Conservation (phyloP, 2,888 invertebrate species). For the Pseudolycoriella hygida region DNA sequence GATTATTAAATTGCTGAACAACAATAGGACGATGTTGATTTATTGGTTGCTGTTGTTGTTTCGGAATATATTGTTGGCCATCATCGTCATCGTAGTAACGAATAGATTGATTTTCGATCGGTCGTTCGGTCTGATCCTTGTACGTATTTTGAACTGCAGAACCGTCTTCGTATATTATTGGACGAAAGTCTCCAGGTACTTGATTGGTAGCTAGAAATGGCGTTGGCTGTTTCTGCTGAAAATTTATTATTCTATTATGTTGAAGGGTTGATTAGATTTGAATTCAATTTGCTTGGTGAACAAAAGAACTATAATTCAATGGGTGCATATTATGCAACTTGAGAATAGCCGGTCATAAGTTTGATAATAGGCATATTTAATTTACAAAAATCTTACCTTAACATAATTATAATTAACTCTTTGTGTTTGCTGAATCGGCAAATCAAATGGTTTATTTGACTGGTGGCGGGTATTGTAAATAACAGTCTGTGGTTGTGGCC, state of each 20-base stretch:
- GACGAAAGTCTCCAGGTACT: slow-evolving; percentile 35
- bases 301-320: no score
- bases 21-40: background rate
- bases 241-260: no score
- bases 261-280: no score
- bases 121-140: slow-evolving; percentile 5
- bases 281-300: no score
- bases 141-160: background rate
- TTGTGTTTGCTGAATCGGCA: slow-evolving; percentile 2
- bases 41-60: no score
- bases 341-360: background rate
- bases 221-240: background rate
- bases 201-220: slow-evolving; percentile 36
- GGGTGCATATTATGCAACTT: background rate
- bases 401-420: slow-evolving; percentile 1
- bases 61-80: no score
- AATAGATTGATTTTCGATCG: slow-evolving; percentile 13
- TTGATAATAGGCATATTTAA: background rate
- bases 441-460: background rate
- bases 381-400: background rate
- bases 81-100: no score
- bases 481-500: slow-evolving; percentile 5
- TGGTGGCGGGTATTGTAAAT: slow-evolving; percentile 1
- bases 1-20: background rate
- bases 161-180: slow-evolving; percentile 25